A percentile compares a stretch with the other conserved stretches of the same genome.
Conservation (phyloP, 2,888 invertebrate genomes). For the Hemithea aestivaria region DNA sequence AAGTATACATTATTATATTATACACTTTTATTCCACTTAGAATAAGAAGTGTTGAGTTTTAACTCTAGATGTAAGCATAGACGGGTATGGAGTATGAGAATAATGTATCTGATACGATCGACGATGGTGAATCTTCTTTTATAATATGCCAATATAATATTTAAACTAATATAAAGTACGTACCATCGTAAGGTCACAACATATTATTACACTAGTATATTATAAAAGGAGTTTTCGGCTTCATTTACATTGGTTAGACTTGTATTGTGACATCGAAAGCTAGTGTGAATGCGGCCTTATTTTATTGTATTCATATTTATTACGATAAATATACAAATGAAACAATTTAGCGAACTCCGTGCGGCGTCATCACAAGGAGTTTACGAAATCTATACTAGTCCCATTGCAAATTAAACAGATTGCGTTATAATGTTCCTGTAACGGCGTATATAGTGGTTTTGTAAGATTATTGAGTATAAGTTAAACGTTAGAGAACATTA, state of each 20-base stretch:
- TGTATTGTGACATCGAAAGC: constrained; percentile 64
- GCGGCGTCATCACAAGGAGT: constrained; percentile 50
- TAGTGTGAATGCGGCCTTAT: constrained; percentile 72
- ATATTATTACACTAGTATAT: constrained; percentile 45
- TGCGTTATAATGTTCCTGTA: constrained; percentile 75
- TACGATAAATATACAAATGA: constrained; percentile 38
- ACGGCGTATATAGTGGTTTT: constrained; percentile 65
- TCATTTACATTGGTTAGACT: constrained; percentile 66
- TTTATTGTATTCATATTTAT: constrained; percentile 46
- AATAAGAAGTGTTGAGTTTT: constrained; percentile 63
- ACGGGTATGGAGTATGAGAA: constrained; percentile 51
- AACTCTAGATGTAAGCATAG: constrained; percentile 55
- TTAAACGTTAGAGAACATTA: constrained; percentile 53
- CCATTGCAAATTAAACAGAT: constrained; percentile 74
- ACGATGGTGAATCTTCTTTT: constrained; percentile 55
- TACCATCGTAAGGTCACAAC: constrained; percentile 66
- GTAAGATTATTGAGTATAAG: constrained; percentile 62
- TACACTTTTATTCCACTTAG: constrained; percentile 70
- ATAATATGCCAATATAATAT: constrained; percentile 42
- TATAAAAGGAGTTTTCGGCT: constrained; percentile 63
- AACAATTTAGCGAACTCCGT: constrained; percentile 50
- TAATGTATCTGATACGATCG: constrained; percentile 35
- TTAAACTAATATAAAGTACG: constrained; percentile 3
- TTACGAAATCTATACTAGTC: constrained; percentile 69
- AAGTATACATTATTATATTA: constrained; percentile 40